Percentiles rank a stretch among this genome's conserved stretches.
These are phyloP conservation scores for Cardiocondyla obscurior DNA, from an alignment of 1,140 invertebrate species.

Conservation along the genomic window DNA sequence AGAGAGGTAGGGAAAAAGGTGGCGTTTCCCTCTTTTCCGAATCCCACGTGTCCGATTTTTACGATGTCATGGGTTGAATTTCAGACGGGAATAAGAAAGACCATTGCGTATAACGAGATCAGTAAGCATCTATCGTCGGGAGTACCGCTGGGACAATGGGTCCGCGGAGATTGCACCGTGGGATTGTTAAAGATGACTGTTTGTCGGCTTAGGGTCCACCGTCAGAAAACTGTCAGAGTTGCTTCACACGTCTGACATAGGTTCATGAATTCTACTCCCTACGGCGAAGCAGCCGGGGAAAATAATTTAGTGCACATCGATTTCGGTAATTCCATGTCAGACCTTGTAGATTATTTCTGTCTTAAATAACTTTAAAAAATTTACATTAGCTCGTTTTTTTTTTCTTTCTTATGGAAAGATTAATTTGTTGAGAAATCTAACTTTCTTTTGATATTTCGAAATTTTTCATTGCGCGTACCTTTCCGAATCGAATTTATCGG, in stretches of 20 bases:
- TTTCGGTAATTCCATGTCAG: neutral
- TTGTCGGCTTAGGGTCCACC: neutral
- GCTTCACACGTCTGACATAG: neutral
- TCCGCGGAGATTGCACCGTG: slow-evolving; percentile 25
- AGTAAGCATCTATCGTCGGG: neutral
- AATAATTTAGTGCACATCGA: neutral
- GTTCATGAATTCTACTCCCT: neutral
- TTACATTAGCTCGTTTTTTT: neutral
- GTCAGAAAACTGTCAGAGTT: slow-evolving; percentile 25
- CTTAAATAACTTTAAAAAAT: neutral
- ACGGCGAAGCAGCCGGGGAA: neutral
- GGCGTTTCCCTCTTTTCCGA: neutral
- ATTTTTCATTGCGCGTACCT: neutral
- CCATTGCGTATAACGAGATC: slow-evolving; percentile 4
- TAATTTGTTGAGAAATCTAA: neutral
- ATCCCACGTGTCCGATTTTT: neutral
- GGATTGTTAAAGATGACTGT: slow-evolving; percentile 35
- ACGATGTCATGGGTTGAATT: slow-evolving; percentile 15
- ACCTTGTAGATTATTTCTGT: neutral
- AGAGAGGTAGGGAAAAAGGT: neutral
- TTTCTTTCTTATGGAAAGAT: neutral
- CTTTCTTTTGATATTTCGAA: slow-evolving; percentile 24
- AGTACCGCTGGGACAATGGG: slow-evolving; percentile 37
- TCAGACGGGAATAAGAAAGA: neutral
- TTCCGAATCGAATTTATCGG: neutral